Conservation (phyloP, 2,888 invertebrate species). For the Amiota communis region DNA sequence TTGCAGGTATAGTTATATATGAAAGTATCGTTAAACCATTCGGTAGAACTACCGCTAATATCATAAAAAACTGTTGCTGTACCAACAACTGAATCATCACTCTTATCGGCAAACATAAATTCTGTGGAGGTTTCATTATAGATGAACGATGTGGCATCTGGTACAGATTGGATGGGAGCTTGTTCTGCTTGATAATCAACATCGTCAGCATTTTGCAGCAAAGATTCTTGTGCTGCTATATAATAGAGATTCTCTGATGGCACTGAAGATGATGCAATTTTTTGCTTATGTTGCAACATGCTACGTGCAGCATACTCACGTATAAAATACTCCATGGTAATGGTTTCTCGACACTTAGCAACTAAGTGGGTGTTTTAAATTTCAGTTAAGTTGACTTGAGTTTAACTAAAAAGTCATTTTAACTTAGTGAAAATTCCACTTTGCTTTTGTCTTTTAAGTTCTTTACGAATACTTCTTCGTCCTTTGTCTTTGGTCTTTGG, state of each 20-base stretch:
- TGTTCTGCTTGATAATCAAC: conserved; percentile 50
- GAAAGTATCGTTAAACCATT: conserved; percentile 48
- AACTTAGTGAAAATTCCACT: background rate
- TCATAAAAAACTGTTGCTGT: conserved; percentile 8
- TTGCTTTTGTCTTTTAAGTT: background rate
- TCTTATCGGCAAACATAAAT: conserved; percentile 27
- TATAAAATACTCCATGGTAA: conserved; percentile 46
- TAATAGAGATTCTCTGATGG: conserved; percentile 51
- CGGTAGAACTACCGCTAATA: conserved; percentile 19
- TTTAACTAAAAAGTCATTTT: too few relatives aligned
- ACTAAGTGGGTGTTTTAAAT: too few relatives aligned
- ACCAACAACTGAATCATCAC: conserved; percentile 1
- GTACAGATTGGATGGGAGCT: background rate
- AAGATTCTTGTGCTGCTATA: conserved; percentile 55
- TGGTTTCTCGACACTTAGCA: too few relatives aligned
- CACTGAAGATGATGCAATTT: conserved; percentile 24
- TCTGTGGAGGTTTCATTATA: conserved; percentile 49
- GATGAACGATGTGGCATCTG: conserved; percentile 30
- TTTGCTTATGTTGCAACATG: conserved; percentile 49
- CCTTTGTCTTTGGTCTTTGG: background rate
- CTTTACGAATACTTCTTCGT: background rate
- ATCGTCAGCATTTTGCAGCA: conserved; percentile 42
- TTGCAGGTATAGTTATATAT: conserved; percentile 60
- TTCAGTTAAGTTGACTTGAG: too few relatives aligned
- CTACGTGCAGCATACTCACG: conserved; percentile 56